Conservation (phyloP, 2,888 invertebrate species). For the Trissolcus brochymenae region DNA sequence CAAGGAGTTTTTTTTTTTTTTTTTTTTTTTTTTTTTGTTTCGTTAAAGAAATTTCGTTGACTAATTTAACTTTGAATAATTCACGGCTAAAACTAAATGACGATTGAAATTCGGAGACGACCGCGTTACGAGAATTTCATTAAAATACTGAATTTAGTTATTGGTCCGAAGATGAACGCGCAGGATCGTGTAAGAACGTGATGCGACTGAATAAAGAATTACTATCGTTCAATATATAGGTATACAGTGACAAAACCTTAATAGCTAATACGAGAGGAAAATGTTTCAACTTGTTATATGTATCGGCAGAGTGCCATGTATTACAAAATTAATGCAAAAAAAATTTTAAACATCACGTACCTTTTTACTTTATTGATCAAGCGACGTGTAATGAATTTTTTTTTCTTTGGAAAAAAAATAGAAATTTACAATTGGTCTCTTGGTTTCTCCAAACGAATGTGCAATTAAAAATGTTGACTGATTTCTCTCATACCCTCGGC, state of each 20-base stretch:
- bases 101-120: constrained; percentile 69
- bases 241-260: constrained; percentile 6
- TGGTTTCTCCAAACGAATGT: too few relatives aligned
- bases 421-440: too few relatives aligned
- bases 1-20: too few relatives aligned
- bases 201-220: constrained; percentile 61
- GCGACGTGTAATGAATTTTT: constrained; percentile 15
- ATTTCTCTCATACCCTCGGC: too few relatives aligned
- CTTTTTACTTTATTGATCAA: constrained; percentile 21
- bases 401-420: constrained; percentile 5
- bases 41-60: background rate
- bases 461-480: too few relatives aligned
- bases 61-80: background rate
- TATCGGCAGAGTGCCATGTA: constrained; percentile 6
- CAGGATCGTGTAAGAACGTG: constrained; percentile 68
- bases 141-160: constrained; percentile 74
- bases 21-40: background rate
- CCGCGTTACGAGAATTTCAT: constrained; percentile 71
- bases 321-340: constrained; percentile 28
- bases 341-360: constrained; percentile 22
- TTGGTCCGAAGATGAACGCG: constrained; percentile 68
- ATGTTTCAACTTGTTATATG: constrained; percentile 41
- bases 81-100: background rate
- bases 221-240: constrained; percentile 29
- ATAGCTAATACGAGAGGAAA: constrained; percentile 29